Evolutionary conservation across 2,888 invertebrate species (phyloP).

Genomic region (Dermolepida albohirtum): DNA sequence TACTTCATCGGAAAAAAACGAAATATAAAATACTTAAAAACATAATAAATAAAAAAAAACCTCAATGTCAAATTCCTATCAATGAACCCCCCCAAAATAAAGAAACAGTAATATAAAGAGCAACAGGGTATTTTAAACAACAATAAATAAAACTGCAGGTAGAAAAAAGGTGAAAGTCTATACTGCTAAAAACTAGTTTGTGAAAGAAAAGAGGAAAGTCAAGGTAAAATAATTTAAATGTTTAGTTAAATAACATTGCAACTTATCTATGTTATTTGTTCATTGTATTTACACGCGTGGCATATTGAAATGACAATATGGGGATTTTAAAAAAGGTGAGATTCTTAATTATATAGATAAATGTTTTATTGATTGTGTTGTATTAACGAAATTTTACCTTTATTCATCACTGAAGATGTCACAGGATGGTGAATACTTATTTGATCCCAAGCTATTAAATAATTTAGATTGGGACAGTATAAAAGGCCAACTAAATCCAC

Average conservation of each 20-base stretch:
- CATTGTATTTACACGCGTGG: constrained; percentile 12
- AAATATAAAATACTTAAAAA: too few species aligned
- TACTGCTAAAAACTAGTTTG: neutral
- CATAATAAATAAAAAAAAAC: neutral
- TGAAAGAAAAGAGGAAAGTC: constrained; percentile 1
- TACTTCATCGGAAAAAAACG: too few species aligned
- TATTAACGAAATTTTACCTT: neutral
- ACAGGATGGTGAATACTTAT: constrained; percentile 65
- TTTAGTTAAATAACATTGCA: too few species aligned
- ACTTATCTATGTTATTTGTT: neutral
- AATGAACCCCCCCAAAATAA: too few species aligned
- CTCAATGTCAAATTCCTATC: constrained; percentile 17
- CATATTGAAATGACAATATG: constrained; percentile 26
- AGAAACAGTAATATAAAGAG: too few species aligned
- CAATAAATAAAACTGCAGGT: too few species aligned
- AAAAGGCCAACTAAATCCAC: constrained; percentile 75
- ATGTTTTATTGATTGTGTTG: neutral
- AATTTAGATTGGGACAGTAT: constrained; percentile 75
- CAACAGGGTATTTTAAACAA: neutral
- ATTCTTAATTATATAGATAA: neutral
- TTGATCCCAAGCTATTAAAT: constrained; percentile 74
- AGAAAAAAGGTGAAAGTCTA: neutral
- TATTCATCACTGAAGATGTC: constrained; percentile 27
- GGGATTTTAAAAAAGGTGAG: constrained; percentile 26
- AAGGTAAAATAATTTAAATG: neutral